These are phyloP conservation scores for Manacus vitellinus DNA, from an alignment of 2,113 vertebrate species.

Conservation along the genomic window DNA sequence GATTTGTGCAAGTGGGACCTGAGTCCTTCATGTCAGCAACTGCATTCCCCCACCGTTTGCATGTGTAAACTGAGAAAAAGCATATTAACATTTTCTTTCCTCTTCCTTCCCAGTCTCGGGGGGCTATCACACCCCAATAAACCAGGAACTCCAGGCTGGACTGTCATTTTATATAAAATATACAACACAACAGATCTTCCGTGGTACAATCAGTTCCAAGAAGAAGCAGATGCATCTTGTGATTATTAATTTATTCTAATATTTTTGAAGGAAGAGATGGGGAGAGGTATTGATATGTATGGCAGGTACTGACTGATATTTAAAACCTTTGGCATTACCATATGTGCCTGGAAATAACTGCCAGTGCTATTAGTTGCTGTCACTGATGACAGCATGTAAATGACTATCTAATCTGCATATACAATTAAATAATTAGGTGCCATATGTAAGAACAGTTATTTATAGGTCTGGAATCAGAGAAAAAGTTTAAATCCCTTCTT, in stretches of 20 bases:
- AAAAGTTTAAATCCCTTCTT: background rate
- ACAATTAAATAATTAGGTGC: conserved; percentile 40
- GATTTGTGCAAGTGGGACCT: background rate
- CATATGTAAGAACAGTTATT: conserved; percentile 40
- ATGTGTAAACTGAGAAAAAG: background rate
- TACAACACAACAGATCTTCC: background rate
- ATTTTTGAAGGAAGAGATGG: background rate
- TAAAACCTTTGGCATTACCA: conserved; percentile 38
- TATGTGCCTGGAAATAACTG: conserved; percentile 31
- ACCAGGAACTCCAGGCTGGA: background rate
- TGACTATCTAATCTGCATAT: conserved; percentile 28
- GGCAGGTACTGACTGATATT: conserved; percentile 19
- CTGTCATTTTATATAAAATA: background rate
- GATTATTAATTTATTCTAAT: conserved; percentile 15
- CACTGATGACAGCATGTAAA: conserved; percentile 40
- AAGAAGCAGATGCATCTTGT: background rate
- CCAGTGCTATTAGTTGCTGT: conserved; percentile 4
- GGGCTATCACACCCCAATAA: background rate
- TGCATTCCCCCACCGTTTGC: background rate
- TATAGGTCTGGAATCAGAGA: background rate
- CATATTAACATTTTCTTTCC: background rate
- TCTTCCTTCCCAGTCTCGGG: background rate
- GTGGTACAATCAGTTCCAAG: background rate
- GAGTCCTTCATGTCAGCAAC: background rate
- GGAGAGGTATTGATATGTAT: background rate